Percentiles rank a stretch among this genome's conserved stretches.
Conservation (phyloP, 2,888 invertebrate species). For the Ellobium chinense region DNA sequence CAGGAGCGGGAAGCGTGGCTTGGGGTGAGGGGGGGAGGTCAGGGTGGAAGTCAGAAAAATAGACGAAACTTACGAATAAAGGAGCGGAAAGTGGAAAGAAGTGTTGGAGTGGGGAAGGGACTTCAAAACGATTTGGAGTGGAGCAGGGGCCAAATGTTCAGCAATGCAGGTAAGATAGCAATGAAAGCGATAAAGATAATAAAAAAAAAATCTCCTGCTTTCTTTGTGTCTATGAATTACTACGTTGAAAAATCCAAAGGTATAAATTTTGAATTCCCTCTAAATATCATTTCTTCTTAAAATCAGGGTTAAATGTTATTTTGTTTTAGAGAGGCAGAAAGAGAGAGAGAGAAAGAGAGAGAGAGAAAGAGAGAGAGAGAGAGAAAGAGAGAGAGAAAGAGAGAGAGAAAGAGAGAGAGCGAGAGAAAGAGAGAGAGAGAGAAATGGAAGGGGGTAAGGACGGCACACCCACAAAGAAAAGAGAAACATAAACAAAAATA, state of each 20-base stretch:
- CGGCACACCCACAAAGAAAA: not conserved
- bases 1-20: too few relatives aligned
- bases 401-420: conserved; percentile 26
- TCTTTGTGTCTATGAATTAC: too few relatives aligned
- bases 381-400: conserved; percentile 1
- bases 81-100: not conserved
- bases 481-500: too few relatives aligned
- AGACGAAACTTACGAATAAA: not conserved
- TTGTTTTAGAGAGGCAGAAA: not conserved
- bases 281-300: too few relatives aligned
- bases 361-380: not conserved
- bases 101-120: conserved; percentile 13
- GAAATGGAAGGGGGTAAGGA: not conserved
- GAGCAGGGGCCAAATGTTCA: conserved; percentile 18
- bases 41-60: not conserved
- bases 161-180: too few relatives aligned
- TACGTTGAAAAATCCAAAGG: too few relatives aligned
- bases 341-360: not conserved
- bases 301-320: too few relatives aligned
- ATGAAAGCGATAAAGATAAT: too few relatives aligned
- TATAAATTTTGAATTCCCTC: too few relatives aligned
- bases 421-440: not conserved
- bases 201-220: too few relatives aligned
- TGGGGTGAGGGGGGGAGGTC: too few relatives aligned
- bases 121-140: conserved; percentile 36